Base-by-base conservation (phyloP, 1,140 invertebrate species). In the Drosophila fuyamai region DNA sequence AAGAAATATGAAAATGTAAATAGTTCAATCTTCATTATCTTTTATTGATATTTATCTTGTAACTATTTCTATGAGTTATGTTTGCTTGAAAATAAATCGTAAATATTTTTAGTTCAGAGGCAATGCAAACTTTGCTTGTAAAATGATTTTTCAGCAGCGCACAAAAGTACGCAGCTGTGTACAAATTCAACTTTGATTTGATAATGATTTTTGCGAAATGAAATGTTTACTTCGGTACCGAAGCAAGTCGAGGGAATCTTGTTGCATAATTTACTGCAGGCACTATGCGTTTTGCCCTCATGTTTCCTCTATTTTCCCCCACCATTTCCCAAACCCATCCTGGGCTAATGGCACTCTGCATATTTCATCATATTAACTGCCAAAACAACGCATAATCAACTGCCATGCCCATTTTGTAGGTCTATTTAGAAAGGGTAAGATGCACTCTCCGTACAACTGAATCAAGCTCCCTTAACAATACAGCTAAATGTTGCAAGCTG, bases 311-410 rank as follows among this genome's bases (percentile, higher is more conserved):
- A 23, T 29, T 36, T 43, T 14, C 35, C 47, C 2, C 38, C 8
- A 44, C 36, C 16, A 40, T 40, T 29, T 12, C 46, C 32, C 14
- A 29, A 40, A 29, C 32, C 36, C 36, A 41, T 57, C 27, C 51
- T 16, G 59, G 63, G 27, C 79, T 89, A 89, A 89, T 89, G 80
- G 85, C 74, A 79, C 88, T 84, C 71, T 89, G 84, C 85, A 89
- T 89, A 90, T 89, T 89, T 89, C 84, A 89, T 89, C 86, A 89
- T 65, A 89, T 89, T 89, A 89, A 89, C 84, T 89, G 84, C 85
- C 84, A 84, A 81, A 90, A 89, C 84, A 89, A 89, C 73, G 85
- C 77, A 89, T 89, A 89, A 89, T 89, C 85, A 89, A 89, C 84
- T 70, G 50, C 44, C 61, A 43, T 36, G 73, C 18, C 65, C 23